Base-by-base conservation (phyloP, 2,113 vertebrate genomes). In the Calyptommatus sinebrachiatus region DNA sequence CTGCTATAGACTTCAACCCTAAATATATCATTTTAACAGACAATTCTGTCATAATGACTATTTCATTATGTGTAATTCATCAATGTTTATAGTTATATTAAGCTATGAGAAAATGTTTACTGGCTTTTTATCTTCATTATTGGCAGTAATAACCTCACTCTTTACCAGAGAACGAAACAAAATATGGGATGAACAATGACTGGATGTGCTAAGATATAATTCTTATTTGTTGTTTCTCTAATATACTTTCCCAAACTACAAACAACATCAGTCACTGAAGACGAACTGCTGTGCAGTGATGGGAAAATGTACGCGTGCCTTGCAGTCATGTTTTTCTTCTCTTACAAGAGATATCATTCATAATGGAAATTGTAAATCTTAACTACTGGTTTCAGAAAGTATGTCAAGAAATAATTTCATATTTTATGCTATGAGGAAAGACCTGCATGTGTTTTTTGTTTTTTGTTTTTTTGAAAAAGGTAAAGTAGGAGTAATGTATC, bases 51-150 rank as follows among this genome's bases (percentile, higher is more conserved):
- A 81, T 75, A 81, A 81, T 76, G 79, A 81, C 73, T 62, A 69
- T 81, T 81, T 76, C 73, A 81, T 81, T 81, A 62, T 81, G 66
- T 81, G 66, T 76, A 69, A 81, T 81, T 81, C 66, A 81, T 81
- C 73, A 81, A 76, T 76, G 79, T 75, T 81, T 76, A 70, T 75
- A 76, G 53, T 70, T 76, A 75, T 81, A 81, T 81, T 81, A 81
- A 81, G 53, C 66, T 81, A 76, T 76, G 73, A 70, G 73, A 31
- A 81, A 81, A 76, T 22, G 66, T 76, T 81, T 76, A 76, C 67
- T 76, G 21, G 65, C 35, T 70, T 81, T 81, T 81, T 62, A 76
- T 75, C 82, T 75, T 79, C 77, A 79, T 73, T 79, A 79, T 71
- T 79, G 77, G 66, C 31, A 74, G 65, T 83, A 83, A 83, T 83